Conservation (phyloP, 2,888 invertebrate genomes). For the Tachina fera region DNA sequence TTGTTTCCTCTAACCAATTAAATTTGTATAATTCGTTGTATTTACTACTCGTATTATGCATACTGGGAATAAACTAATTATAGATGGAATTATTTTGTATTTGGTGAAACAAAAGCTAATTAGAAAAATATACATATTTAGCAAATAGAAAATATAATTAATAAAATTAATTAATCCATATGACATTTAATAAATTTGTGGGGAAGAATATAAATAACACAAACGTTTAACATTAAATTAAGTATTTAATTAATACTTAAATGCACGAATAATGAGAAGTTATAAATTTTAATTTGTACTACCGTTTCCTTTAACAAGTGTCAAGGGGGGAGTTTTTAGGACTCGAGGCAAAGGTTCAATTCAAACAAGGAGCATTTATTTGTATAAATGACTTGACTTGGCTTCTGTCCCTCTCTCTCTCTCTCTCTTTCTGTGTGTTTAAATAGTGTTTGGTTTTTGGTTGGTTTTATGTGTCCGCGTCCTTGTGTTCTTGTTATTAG, state of each 20-base stretch:
- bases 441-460: not conserved
- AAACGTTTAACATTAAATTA: constrained; percentile 15
- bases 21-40: constrained; percentile 7
- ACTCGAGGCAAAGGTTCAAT: not conserved
- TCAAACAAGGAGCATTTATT: not conserved
- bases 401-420: too few relatives aligned
- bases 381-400: not conserved
- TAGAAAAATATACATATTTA: constrained; percentile 17
- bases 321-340: not conserved
- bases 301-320: not conserved
- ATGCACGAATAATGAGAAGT: not conserved
- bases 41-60: not conserved
- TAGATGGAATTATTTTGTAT: constrained; percentile 27
- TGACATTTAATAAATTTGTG: constrained; percentile 17
- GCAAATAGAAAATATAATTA: constrained; percentile 34
- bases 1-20: not conserved
- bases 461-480: not conserved
- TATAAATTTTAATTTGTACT: constrained; percentile 20
- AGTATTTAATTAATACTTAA: constrained; percentile 3
- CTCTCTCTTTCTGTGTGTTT: not conserved
- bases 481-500: not conserved
- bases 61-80: constrained; percentile 57
- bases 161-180: constrained; percentile 51
- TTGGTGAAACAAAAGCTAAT: constrained; percentile 35
- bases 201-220: constrained; percentile 14